Evolutionary conservation across 2,113 vertebrate species (phyloP).

Genomic region (Glareola pratincola): DNA sequence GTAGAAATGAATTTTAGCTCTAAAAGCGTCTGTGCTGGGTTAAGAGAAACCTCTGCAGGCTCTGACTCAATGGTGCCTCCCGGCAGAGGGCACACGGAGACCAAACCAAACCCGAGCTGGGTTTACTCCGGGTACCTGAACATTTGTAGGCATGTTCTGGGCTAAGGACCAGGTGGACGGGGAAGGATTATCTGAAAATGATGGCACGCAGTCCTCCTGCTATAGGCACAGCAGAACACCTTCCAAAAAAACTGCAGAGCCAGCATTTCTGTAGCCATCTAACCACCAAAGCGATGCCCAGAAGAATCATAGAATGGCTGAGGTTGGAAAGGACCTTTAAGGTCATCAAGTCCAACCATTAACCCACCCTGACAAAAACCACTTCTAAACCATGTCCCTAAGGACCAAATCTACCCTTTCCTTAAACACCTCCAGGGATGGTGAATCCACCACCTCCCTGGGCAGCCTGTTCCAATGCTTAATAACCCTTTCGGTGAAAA

Average conservation of each 20-base stretch:
- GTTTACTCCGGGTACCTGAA: neutral
- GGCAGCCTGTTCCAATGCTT: no score
- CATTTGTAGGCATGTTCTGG: neutral
- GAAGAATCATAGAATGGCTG: no score
- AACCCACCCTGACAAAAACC: no score
- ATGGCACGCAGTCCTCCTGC: neutral
- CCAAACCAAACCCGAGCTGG: neutral
- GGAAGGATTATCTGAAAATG: neutral
- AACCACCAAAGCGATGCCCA: fast-evolving
- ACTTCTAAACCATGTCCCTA: no score
- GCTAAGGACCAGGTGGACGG: neutral
- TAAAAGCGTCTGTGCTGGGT: neutral
- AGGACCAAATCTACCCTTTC: no score
- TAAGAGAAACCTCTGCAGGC: neutral
- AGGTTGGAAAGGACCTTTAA: no score
- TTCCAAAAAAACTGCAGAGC: neutral
- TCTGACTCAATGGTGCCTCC: neutral
- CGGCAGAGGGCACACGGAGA: neutral
- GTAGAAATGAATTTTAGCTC: neutral
- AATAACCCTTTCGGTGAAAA: no score
- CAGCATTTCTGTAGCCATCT: neutral
- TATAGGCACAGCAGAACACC: neutral
- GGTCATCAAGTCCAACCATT: no score
- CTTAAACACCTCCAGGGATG: no score
- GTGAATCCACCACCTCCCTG: no score